A percentile compares a stretch with the other conserved stretches of the same genome.
Evolutionary conservation across 2,797 vertebrate species (phyloP).

Genomic region (Synanceia verrucosa): DNA sequence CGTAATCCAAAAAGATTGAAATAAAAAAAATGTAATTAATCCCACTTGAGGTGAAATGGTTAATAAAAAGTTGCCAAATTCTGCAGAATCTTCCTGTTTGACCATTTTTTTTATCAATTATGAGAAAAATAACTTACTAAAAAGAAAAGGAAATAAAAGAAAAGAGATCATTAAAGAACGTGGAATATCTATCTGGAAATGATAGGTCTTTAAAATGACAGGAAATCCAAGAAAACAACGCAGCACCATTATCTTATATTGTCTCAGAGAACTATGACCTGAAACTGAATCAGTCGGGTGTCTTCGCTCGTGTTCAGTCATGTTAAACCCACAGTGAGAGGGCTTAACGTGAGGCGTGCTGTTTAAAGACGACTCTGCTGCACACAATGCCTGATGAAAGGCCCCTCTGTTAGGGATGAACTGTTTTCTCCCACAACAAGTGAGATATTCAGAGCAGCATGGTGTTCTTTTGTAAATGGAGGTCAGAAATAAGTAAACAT

Average conservation of each 20-base stretch:
- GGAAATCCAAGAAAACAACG: constrained; percentile 37
- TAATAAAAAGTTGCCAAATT: too few species aligned
- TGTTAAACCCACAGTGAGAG: constrained; percentile 52
- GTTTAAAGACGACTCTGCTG: constrained; percentile 47
- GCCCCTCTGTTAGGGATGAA: constrained; percentile 31
- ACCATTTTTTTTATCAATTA: constrained; percentile 5
- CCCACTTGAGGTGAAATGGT: too few species aligned
- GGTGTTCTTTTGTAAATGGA: constrained; percentile 44
- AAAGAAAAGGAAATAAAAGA: neutral
- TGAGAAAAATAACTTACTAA: neutral
- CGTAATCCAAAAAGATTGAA: too few species aligned
- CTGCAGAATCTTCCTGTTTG: too few species aligned
- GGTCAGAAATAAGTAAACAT: constrained; percentile 61
- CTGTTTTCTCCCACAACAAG: constrained; percentile 55
- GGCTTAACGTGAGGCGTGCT: constrained; percentile 51
- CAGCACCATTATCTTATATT: constrained; percentile 13
- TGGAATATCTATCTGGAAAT: neutral
- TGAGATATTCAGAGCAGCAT: constrained; percentile 37
- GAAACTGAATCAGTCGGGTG: constrained; percentile 39
- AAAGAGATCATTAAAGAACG: neutral
- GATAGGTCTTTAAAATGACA: constrained; percentile 5
- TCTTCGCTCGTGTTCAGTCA: constrained; percentile 61
- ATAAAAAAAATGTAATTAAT: too few species aligned
- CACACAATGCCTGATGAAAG: constrained; percentile 56
- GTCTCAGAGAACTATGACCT: constrained; percentile 21